These are phyloP conservation scores for Crotalus horridus DNA, from an alignment of 2,113 vertebrate genomes.

Conservation along the genomic window DNA sequence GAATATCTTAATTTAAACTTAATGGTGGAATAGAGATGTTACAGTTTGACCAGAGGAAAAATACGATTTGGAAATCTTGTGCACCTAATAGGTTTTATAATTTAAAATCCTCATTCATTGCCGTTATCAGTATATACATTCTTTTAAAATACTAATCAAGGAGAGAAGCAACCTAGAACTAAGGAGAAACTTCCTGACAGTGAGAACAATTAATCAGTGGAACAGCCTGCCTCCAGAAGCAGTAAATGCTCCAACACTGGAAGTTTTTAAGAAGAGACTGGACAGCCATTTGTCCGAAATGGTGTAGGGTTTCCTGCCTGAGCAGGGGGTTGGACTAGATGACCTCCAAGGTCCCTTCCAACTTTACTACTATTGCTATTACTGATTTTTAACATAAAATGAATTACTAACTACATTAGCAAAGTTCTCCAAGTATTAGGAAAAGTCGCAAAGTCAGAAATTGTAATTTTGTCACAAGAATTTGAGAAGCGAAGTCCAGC, in stretches of 20 bases:
- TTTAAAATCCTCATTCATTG: background rate
- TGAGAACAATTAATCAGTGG: too few relatives aligned
- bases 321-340: too few relatives aligned
- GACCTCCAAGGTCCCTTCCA: too few relatives aligned
- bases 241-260: too few relatives aligned
- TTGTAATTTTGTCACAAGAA: slow-evolving; percentile 44
- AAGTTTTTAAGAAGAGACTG: too few relatives aligned
- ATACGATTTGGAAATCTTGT: background rate
- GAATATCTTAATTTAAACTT: background rate
- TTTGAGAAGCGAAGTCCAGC: slow-evolving; percentile 49
- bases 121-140: slow-evolving; percentile 45
- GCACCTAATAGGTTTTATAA: background rate
- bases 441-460: slow-evolving; percentile 61
- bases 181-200: too few relatives aligned
- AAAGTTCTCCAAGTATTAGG: slow-evolving; percentile 45
- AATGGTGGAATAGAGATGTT: background rate
- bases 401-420: slow-evolving; percentile 65
- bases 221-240: too few relatives aligned
- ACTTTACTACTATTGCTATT: background rate
- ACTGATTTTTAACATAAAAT: slow-evolving; percentile 59
- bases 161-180: too few relatives aligned
- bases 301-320: too few relatives aligned
- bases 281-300: too few relatives aligned
- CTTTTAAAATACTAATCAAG: slow-evolving; percentile 56
- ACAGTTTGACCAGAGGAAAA: background rate